Percentiles rank a stretch among this genome's conserved stretches.
Conservation (phyloP, 2,888 invertebrate genomes). For the Gymnocheta viridis region DNA sequence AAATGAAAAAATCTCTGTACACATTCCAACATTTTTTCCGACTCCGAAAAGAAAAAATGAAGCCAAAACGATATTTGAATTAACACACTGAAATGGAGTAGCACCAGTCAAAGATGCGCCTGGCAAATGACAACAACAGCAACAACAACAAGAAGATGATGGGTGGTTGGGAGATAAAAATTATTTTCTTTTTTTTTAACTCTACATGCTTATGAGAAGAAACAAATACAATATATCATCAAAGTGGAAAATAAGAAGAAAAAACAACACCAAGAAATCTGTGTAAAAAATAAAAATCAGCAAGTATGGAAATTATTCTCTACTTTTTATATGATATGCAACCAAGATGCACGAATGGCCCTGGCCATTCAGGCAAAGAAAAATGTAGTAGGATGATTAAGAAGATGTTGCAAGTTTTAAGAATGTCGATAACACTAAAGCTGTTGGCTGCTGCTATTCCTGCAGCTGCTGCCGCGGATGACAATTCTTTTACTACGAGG, state of each 20-base stretch:
- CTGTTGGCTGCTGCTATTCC: not conserved
- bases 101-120: slow-evolving; percentile 36
- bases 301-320: slow-evolving; percentile 26
- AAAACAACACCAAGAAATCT: slow-evolving; percentile 29
- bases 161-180: not conserved
- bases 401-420: slow-evolving; percentile 32
- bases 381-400: slow-evolving; percentile 29
- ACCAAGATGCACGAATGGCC: slow-evolving; percentile 45
- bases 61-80: slow-evolving; percentile 62
- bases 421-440: slow-evolving; percentile 23
- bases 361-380: slow-evolving; percentile 11
- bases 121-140: slow-evolving; percentile 17
- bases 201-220: slow-evolving; percentile 53
- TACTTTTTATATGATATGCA: slow-evolving; percentile 53
- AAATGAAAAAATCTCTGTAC: slow-evolving; percentile 58
- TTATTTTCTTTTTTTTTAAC: not conserved
- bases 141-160: slow-evolving; percentile 16
- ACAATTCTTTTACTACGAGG: slow-evolving; percentile 71
- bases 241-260: slow-evolving; percentile 59
- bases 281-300: slow-evolving; percentile 8
- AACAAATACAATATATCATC: slow-evolving; percentile 63
- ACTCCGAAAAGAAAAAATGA: slow-evolving; percentile 33
- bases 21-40: slow-evolving; percentile 20
- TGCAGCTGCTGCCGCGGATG: slow-evolving; percentile 35
- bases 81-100: slow-evolving; percentile 50